A percentile compares a stretch with the other conserved stretches of the same genome.
These are phyloP conservation scores for Petrolisthes manimaculis DNA, from an alignment of 2,888 invertebrate genomes.

Conservation along the genomic window DNA sequence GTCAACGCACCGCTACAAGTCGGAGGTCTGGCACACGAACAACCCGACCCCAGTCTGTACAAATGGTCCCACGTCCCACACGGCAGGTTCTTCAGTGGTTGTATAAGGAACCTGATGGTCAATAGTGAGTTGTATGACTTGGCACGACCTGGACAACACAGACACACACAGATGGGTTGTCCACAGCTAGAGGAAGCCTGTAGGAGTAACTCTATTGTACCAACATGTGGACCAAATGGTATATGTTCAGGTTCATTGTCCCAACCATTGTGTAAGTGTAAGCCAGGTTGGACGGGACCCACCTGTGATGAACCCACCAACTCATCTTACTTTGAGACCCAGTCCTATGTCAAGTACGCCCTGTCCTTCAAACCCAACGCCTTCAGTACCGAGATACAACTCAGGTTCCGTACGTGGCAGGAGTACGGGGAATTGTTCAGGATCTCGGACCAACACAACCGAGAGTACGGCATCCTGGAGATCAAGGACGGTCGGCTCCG, in stretches of 20 bases:
- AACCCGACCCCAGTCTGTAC: constrained; percentile 84
- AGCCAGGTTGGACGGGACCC: constrained; percentile 86
- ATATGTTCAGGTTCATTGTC: constrained; percentile 88
- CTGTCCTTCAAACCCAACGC: constrained; percentile 93
- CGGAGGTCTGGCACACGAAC: constrained; percentile 91
- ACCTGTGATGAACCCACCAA: constrained; percentile 87
- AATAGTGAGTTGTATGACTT: constrained; percentile 95
- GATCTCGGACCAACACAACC: constrained; percentile 92
- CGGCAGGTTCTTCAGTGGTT: constrained; percentile 93
- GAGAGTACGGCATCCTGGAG: constrained; percentile 90
- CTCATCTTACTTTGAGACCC: constrained; percentile 91
- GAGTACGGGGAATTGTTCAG: constrained; percentile 93
- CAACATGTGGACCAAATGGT: constrained; percentile 89
- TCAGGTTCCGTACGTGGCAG: constrained; percentile 93
- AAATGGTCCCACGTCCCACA: constrained; percentile 89
- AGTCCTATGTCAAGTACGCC: constrained; percentile 97
- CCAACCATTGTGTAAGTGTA: constrained; percentile 86
- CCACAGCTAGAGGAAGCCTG: constrained; percentile 94
- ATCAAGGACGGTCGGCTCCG: constrained; percentile 65
- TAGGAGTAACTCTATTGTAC: constrained; percentile 82
- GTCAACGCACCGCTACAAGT: constrained; percentile 95
- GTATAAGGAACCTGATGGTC: constrained; percentile 94
- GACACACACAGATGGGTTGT: constrained; percentile 88
- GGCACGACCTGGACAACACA: constrained; percentile 89
- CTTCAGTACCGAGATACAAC: constrained; percentile 91